Evolutionary conservation across 2,888 invertebrate genomes (phyloP), one percentile per base, ranked within the genome.

Genomic region (Acronicta alni): DNA sequence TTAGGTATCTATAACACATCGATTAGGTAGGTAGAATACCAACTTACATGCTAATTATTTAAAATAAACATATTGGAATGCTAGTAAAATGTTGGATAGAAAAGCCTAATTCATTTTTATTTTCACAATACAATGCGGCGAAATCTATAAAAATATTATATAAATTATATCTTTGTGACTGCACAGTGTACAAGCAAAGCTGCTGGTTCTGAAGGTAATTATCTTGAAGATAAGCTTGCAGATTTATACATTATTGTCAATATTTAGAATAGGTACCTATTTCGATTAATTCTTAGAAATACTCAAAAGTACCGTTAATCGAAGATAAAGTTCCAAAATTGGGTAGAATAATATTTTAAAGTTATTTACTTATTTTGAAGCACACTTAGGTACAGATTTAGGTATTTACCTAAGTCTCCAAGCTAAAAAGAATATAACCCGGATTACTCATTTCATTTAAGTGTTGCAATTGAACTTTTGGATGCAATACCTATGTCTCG

Each of bases 1-100:
- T 68, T 55, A 35, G 5, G n/a, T n/a, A 35, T 1, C 7, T 35
- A 44, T 62, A 72, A 60, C 71, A 77, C 74, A 77, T 75, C 56
- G 54, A 74, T 69, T 55, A 44, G 26, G 32, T 32, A 35, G n/a
- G 35, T 35, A n/a, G 8, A 0, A 30, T 35, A 49, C 30, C 26
- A 59, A 70, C 51, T 66, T 68, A 66, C 16, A 37, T 55, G 32
- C 44, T 51, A 57, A 41, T 35, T 51, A 42, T 26, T 35, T 44
- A 61, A 46, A 42, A 20, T 17, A 23, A 30, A 30, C 30, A 16
- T 57, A 58, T 59, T 58, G 68, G 66, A 72, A 76, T 69, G 60
- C 66, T 46, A 64, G 32, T 42, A 16, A 39, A 56, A 42, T 17
- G 8, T 23, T 52, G 20, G 10, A 30, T 46, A 12, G 7, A 10